phyloP scores from a whole-genome alignment of 2,113 vertebrate genomes.

The Heliornis fulica region DNA sequence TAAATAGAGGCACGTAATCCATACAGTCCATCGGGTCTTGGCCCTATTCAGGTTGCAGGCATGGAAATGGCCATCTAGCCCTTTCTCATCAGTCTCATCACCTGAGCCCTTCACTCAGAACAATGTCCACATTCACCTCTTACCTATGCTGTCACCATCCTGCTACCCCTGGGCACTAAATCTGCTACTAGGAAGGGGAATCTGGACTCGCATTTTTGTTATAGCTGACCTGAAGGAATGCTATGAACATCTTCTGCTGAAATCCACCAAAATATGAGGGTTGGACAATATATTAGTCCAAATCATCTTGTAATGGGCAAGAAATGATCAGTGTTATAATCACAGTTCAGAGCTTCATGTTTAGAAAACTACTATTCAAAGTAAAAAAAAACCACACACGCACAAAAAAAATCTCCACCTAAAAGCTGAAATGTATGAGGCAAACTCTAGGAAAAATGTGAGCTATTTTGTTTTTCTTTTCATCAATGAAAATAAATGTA shows the following conservation, averaged over 20 bases:
- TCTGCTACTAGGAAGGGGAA: not conserved
- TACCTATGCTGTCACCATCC: not conserved
- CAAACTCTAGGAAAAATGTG: not conserved
- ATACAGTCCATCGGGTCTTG: rapidly evolving
- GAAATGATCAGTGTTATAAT: not conserved
- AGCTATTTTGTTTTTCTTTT: not conserved
- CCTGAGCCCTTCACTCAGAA: not conserved
- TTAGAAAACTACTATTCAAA: not conserved
- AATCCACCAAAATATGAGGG: not conserved
- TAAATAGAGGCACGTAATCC: not conserved
- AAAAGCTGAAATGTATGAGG: not conserved
- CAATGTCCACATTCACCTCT: not conserved
- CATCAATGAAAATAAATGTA: not conserved
- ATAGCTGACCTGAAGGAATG: not conserved
- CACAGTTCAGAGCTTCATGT: not conserved
- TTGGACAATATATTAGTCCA: not conserved
- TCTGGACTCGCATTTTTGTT: not conserved
- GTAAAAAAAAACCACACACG: not conserved
- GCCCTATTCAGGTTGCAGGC: not conserved
- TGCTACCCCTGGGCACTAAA: not conserved
- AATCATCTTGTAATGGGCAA: not conserved
- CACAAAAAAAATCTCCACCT: not conserved
- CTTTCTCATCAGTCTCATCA: rapidly evolving
- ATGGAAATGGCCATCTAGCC: not conserved
- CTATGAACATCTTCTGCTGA: not conserved